Evolutionary conservation across 2,888 invertebrate species (phyloP).

Genomic region (Drosophila robusta): DNA sequence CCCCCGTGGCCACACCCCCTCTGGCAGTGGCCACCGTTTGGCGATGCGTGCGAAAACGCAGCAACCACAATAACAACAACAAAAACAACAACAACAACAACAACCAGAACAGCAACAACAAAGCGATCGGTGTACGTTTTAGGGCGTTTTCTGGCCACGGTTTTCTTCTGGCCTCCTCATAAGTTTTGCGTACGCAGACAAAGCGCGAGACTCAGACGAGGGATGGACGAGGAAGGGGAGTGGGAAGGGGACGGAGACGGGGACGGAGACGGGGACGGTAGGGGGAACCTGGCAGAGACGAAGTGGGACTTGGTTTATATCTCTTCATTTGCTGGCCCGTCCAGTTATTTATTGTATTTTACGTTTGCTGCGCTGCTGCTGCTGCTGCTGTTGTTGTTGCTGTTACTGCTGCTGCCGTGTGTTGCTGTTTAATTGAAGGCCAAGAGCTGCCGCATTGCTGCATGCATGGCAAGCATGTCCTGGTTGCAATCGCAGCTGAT

Average conservation of each 20-base stretch:
- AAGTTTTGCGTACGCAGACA: slow-evolving; percentile 73
- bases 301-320: slow-evolving; percentile 72
- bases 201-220: slow-evolving; percentile 2
- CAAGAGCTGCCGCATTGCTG: slow-evolving; percentile 77
- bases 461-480: slow-evolving; percentile 80
- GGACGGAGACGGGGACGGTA: too few relatives aligned
- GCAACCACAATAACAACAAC: slow-evolving; percentile 55
- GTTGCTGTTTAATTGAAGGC: slow-evolving; percentile 76
- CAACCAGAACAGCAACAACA: slow-evolving; percentile 23
- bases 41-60: slow-evolving; percentile 79
- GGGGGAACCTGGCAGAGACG: slow-evolving; percentile 37
- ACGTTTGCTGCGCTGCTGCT: slow-evolving; percentile 45
- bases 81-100: slow-evolving; percentile 25
- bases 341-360: slow-evolving; percentile 79
- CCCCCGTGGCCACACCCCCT: slow-evolving; percentile 35
- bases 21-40: slow-evolving; percentile 57
- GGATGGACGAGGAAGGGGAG: background rate
- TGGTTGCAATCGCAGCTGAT: slow-evolving; percentile 73
- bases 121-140: slow-evolving; percentile 70
- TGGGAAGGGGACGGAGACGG: background rate
- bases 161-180: slow-evolving; percentile 68
- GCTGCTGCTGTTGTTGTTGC: slow-evolving; percentile 32
- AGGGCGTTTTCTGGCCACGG: slow-evolving; percentile 80
- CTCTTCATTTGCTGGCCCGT: slow-evolving; percentile 74
- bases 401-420: slow-evolving; percentile 34